Base-by-base conservation (phyloP, 2,888 invertebrate genomes). In the Hemaris fuciformis region DNA sequence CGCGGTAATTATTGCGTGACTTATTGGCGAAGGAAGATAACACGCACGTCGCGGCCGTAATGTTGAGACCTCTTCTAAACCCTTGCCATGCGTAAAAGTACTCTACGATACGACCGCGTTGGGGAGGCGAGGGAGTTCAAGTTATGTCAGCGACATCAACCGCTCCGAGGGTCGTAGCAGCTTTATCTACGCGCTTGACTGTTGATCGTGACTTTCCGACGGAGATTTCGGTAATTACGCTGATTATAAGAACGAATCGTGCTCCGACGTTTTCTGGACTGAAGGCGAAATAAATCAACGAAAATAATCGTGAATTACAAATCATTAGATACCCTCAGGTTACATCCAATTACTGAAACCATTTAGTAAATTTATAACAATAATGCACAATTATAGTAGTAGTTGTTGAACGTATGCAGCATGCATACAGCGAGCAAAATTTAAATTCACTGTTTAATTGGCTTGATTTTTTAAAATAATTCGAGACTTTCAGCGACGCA, bases 1-100 rank as follows among this genome's bases (percentile, higher is more conserved):
- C 84, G 87, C 87, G 84, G 91, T 89, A 92, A 91, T 92, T 91
- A 92, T 89, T 87, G 90, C 85, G 85, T 91, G 91, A 92, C 90
- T 91, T 91, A 91, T 92, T 91, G 91, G 85, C 85, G 85, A 83
- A 83, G 79, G 80, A 81, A 88, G 91, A 91, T 91, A 91, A 89
- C 91, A 88, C 88, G 88, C 88, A 84, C 83, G 73, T 75, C 75
- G 73, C 81, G 75, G 75, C 91, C 85, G 83, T 64, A 67, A 59
- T 76, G 67, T 59, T 4, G 57, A 73, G 85, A 84, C 43, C 87
- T 70, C 70, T 69, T 58, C 59, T 13, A 48, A 65, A 56, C 62
- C 66, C 62, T 70, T 45, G 34, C 58, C 43, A 22, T 3, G 15
- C 66, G 61, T 63, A 67, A 63, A 27, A 18, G 27, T 31, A 13